These are phyloP conservation scores for Xiphorhynchus erythropygius DNA, from an alignment of 2,797 vertebrate genomes.

Conservation along the genomic window DNA sequence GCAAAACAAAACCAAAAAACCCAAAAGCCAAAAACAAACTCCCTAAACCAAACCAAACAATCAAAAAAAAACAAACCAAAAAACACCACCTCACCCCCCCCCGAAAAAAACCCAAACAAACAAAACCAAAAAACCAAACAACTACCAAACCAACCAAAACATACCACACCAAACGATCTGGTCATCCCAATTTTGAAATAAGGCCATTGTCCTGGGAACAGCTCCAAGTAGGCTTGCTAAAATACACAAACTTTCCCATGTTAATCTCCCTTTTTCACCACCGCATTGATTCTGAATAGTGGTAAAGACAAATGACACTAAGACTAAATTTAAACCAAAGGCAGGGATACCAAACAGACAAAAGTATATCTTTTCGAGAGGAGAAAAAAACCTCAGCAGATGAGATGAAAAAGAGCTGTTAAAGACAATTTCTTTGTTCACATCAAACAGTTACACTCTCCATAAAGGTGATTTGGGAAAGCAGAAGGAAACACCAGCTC, in stretches of 20 bases:
- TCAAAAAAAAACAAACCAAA: too few relatives aligned
- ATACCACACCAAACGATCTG: not conserved
- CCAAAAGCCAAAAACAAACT: too few relatives aligned
- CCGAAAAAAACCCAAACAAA: too few relatives aligned
- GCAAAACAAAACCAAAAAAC: not conserved
- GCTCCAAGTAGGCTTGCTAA: not conserved
- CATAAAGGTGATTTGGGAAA: not conserved
- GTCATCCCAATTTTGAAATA: not conserved
- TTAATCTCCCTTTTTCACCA: not conserved
- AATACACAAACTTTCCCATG: not conserved
- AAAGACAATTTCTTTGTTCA: not conserved
- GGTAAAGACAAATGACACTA: not conserved
- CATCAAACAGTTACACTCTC: not conserved
- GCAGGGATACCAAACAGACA: not conserved
- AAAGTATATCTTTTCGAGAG: not conserved
- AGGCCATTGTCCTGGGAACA: not conserved
- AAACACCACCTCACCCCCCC: too few relatives aligned
- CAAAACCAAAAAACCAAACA: not conserved
- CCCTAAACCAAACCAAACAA: too few relatives aligned
- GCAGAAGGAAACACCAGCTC: not conserved
- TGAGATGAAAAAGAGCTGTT: not conserved
- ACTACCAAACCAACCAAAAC: not conserved
- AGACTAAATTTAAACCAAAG: not conserved
- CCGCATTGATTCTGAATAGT: not conserved
- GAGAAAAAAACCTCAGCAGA: not conserved